phyloP scores from a whole-genome alignment of 2,113 vertebrate species.

The Lethenteron camtschaticum region DNA sequence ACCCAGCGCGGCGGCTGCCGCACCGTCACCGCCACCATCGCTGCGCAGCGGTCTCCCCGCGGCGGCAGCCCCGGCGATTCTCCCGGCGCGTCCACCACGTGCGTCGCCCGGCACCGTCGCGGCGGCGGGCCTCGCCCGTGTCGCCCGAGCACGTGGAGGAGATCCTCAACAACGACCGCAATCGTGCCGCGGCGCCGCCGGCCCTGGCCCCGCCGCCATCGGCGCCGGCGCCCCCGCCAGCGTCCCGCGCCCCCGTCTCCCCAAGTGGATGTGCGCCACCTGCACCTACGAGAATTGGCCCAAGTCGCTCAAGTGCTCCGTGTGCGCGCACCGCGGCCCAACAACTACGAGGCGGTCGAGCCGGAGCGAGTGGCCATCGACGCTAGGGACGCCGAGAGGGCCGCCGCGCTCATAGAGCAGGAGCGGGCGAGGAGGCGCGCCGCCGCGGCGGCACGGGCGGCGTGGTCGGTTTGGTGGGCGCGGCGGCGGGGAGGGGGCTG shows the following conservation, averaged over 20 bases:
- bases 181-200: neutral
- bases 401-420: neutral
- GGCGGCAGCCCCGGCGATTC: neutral
- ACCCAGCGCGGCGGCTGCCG: neutral
- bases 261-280: neutral
- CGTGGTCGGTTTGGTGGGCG: neutral
- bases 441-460: neutral
- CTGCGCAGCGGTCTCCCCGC: neutral
- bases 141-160: neutral
- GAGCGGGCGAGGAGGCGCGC: neutral
- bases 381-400: too few relatives aligned
- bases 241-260: too few relatives aligned
- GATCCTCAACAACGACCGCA: slow-evolving; percentile 4
- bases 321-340: neutral
- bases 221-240: neutral
- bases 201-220: neutral
- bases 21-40: neutral
- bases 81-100: neutral
- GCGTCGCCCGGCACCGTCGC: neutral
- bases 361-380: too few relatives aligned
- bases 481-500: neutral
- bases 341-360: neutral
- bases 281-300: slow-evolving; percentile 6
- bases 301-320: slow-evolving; percentile 5
- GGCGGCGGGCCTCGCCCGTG: neutral